Base-by-base conservation (phyloP, 2,888 invertebrate species). In the Cabera pusaria region DNA sequence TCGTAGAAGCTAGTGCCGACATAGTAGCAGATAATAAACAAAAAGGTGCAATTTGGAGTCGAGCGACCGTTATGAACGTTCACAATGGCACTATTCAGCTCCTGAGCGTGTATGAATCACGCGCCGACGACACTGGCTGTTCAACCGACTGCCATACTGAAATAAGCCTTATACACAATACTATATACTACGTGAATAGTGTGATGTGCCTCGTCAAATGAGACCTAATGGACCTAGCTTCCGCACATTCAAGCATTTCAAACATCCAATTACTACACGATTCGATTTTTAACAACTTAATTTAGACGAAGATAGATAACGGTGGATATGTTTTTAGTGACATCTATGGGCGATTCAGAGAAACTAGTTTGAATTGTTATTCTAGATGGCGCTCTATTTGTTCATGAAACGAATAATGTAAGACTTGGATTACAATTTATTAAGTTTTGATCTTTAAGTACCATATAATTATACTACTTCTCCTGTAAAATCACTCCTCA, bases 221-320 rank as follows among this genome's bases (percentile, higher is more conserved):
- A 23, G n/a, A 28, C 24, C 31, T 40, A 50, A 50, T 44, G 39
- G 33, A 25, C 44, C 43, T 35, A 23, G 41, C 42, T 49, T 56
- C 51, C 53, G 53, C 35, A 41, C 53, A 51, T 53, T 53, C 49
- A 53, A 37, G 33, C 31, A 42, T 40, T 46, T 14, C 4, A 4
- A 14, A 14, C 25, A 16, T n/a, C 20, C 21, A 28, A 24, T 20
- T 7, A 25, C 19, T 20, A 29, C 34, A 31, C 6, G 29, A 31
- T 35, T 26, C 11, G 26, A 6, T 26, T 35, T 41, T 23, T 20
- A 35, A 31, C 36, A 6, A 9, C 41, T 41, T 19, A 17, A 36
- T 41, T 41, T 31, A 8, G 6, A 12, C 10, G 14, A 9, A 25
- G 3, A n/a, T 8, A 17, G 8, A n/a, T n/a, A n/a, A n/a, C n/a